Conservation (phyloP, 2,888 invertebrate genomes). For the Cryptocephalus primarius region DNA sequence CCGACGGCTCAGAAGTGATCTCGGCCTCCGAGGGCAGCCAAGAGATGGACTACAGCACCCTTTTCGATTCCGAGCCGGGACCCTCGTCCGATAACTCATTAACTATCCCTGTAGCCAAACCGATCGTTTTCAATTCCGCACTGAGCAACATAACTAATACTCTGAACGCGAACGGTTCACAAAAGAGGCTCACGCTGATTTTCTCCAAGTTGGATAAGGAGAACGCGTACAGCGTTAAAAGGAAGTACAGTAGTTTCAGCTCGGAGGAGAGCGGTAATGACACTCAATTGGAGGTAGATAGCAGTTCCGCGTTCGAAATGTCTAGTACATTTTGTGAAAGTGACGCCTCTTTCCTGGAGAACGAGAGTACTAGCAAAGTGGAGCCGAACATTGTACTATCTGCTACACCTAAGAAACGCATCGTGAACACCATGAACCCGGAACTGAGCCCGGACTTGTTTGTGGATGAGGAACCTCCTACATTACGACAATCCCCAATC, state of each 20-base stretch:
- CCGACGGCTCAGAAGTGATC: not conserved
- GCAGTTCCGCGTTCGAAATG: too few species aligned
- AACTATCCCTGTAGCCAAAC: slow-evolving; percentile 2
- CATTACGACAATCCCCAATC: not conserved
- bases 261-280: slow-evolving; percentile 4
- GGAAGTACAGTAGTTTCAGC: slow-evolving; percentile 16
- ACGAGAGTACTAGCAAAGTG: too few species aligned
- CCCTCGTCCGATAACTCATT: slow-evolving; percentile 4
- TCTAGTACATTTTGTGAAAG: too few species aligned
- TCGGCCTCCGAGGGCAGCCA: slow-evolving; percentile 7
- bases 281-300: not conserved
- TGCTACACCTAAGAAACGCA: slow-evolving; percentile 24
- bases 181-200: slow-evolving; percentile 14
- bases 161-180: slow-evolving; percentile 7
- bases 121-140: not conserved
- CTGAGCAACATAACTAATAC: slow-evolving; percentile 11
- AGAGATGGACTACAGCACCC: slow-evolving; percentile 9
- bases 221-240: slow-evolving; percentile 15
- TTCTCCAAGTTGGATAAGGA: slow-evolving; percentile 19
- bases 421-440: slow-evolving; percentile 17
- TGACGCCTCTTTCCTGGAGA: too few species aligned
- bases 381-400: too few species aligned
- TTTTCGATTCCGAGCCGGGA: slow-evolving; percentile 2
- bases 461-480: slow-evolving; percentile 40
- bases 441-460: slow-evolving; percentile 50